These are phyloP conservation scores for Saimiri boliviensis DNA, from an alignment of 2,113 vertebrate species.

Conservation along the genomic window DNA sequence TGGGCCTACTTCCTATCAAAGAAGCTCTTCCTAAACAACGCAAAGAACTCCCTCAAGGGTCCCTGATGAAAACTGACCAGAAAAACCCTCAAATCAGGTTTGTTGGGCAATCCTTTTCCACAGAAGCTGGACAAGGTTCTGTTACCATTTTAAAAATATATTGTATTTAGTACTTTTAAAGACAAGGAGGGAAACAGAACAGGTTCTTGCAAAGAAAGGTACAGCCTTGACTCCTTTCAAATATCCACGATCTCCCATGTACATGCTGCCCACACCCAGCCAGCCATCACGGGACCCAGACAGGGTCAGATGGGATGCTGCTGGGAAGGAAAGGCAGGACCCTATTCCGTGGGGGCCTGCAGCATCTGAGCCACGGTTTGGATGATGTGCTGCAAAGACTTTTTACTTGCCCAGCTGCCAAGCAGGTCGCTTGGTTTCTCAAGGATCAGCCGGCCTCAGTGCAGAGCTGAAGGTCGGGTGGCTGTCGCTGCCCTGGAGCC, in stretches of 20 bases:
- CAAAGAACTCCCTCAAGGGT: not conserved
- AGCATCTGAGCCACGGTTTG: not conserved
- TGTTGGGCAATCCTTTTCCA: not conserved
- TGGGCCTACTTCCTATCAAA: not conserved
- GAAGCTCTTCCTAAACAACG: not conserved
- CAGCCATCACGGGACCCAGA: not conserved
- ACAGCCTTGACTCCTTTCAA: not conserved
- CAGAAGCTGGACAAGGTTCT: not conserved
- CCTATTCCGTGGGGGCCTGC: not conserved
- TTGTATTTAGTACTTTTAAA: not conserved
- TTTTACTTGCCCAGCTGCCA: not conserved
- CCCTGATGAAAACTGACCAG: not conserved
- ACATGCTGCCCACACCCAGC: not conserved
- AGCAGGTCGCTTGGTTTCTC: not conserved
- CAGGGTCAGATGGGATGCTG: not conserved
- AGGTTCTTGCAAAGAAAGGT: not conserved
- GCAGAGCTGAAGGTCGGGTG: constrained; percentile 58
- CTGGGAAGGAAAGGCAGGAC: fast-evolving
- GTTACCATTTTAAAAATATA: not conserved
- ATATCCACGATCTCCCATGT: fast-evolving
- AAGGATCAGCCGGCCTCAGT: not conserved
- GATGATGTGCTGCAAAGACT: not conserved
- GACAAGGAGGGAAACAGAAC: not conserved
- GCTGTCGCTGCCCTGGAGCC: constrained; percentile 27
- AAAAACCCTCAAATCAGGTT: not conserved